Base-by-base conservation (phyloP, 1,140 invertebrate genomes). In the Drosophila sp. region DNA sequence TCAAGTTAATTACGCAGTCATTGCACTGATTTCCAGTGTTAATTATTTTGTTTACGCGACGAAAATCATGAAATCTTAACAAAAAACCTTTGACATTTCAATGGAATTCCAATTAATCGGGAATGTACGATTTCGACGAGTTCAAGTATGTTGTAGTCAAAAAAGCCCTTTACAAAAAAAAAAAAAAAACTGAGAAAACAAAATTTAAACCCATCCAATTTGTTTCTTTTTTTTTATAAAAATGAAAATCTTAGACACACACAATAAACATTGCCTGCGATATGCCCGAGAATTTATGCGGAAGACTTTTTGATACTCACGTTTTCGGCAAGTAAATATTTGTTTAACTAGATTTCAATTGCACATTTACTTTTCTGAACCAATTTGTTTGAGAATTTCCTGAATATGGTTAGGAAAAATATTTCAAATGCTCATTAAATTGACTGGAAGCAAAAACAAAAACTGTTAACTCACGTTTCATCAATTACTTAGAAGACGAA, bases 401-500 rank as follows among this genome's bases (percentile, higher is more conserved):
- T 86, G 72, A 76, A 84, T 76, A 56, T 86, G 72, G 72, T 80
- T 76, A 54, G 68, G 58, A 56, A 55, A 76, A 64, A 60, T 76
- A 79, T 79, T 76, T 69, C 72, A 60, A 76, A 72, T 74, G 83
- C 76, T 87, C 70, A 80, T 87, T 83, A 80, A 65, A 50, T 50
- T 50, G 23, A 50, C 44, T 50, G 23, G 25, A 50, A 50, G 44
- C 44, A 6, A 50, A 27, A 50, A 50, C 17, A 69, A 89, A 89
- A 57, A 80, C 63, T 89, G 84, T 89, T 84, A 72, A 89, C 70
- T 89, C 84, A 89, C 84, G 84, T 79, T 89, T 80, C 71, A 33
- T 66, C 85, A 89, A 89, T 89, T 84, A 89, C 67, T 40, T 56
- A 27, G 32, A 72, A 60, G 70, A 33, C 47, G 38, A 27, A 58